These are phyloP conservation scores for Ficedula albicollis DNA, from an alignment of 2,797 vertebrate species.

Conservation along the genomic window DNA sequence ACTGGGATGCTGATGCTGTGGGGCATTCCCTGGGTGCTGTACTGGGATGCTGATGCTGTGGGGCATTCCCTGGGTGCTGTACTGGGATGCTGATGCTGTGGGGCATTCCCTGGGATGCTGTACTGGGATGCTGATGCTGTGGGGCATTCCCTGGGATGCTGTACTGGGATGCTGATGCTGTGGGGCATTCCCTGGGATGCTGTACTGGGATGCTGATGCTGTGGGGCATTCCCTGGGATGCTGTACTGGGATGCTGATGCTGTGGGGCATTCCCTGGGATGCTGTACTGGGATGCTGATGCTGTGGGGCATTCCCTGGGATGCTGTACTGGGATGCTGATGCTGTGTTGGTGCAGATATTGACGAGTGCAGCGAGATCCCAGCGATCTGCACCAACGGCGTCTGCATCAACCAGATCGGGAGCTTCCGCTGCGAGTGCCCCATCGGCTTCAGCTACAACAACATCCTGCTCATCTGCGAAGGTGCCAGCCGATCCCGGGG, in stretches of 20 bases:
- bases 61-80: too few relatives aligned
- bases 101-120: neutral
- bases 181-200: too few relatives aligned
- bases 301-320: neutral
- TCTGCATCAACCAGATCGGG: constrained; percentile 94
- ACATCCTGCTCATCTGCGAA: constrained; percentile 91
- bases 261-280: neutral
- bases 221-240: too few relatives aligned
- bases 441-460: constrained; percentile 92
- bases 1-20: too few relatives aligned
- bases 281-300: neutral
- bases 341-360: constrained; percentile 78
- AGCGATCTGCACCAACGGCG: constrained; percentile 86
- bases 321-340: neutral
- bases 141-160: neutral
- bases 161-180: neutral
- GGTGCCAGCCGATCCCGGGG: constrained; percentile 28
- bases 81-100: neutral
- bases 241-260: neutral
- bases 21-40: too few relatives aligned
- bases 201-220: neutral
- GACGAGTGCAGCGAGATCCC: constrained; percentile 93
- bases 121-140: neutral
- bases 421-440: constrained; percentile 94
- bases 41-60: neutral